A percentile compares a stretch with the other conserved stretches of the same genome.
Evolutionary conservation across 2,888 invertebrate genomes (phyloP).

Genomic region (Spicauda simplicius): DNA sequence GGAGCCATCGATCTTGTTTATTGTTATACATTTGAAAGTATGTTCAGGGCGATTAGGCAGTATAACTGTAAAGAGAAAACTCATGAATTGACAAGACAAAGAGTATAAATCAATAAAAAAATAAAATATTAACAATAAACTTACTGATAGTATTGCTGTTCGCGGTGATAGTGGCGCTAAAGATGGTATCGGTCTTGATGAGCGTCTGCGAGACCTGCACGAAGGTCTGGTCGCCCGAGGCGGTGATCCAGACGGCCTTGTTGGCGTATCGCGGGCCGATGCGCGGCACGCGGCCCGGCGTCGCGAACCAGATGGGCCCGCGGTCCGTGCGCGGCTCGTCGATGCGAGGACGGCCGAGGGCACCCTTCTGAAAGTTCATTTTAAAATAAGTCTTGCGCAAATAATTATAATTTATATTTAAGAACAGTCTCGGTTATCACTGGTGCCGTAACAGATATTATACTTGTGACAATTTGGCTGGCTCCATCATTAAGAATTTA

Average conservation of each 20-base stretch:
- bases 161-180: constrained; percentile 95
- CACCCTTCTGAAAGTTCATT: constrained; percentile 75
- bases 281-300: constrained; percentile 90
- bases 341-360: constrained; percentile 80
- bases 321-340: constrained; percentile 74
- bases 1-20: constrained; percentile 94
- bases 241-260: constrained; percentile 96
- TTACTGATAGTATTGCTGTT: constrained; percentile 93
- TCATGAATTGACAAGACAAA: not conserved
- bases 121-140: constrained; percentile 37
- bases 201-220: constrained; percentile 95
- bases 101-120: not conserved
- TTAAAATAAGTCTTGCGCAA: too few species aligned
- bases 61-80: constrained; percentile 83
- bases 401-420: too few species aligned
- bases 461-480: too few species aligned
- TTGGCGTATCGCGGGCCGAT: constrained; percentile 94
- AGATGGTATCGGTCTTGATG: constrained; percentile 95
- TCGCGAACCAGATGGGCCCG: constrained; percentile 88
- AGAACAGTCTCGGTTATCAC: too few species aligned
- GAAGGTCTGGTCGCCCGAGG: constrained; percentile 98
- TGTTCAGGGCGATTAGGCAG: constrained; percentile 92
- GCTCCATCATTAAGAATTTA: too few species aligned
- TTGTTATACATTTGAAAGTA: constrained; percentile 94
- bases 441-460: too few species aligned